Evolutionary conservation across 2,113 vertebrate species (phyloP), one percentile per base, ranked within the genome.

Genomic region (Labeo catla): DNA sequence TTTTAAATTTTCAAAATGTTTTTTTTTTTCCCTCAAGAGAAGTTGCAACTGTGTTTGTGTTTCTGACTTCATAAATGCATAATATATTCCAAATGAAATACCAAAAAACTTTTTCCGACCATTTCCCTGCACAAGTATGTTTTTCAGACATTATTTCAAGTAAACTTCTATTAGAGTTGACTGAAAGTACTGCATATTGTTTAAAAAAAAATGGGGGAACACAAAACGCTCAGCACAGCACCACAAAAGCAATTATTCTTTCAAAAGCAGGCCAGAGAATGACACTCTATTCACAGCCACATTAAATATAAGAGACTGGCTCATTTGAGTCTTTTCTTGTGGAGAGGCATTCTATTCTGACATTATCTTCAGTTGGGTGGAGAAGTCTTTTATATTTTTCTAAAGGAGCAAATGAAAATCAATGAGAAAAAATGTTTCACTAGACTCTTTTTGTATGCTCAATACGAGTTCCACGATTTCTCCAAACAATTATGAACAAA

Each of bases 401-500:
- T 93, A 94, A 83, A 93, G 86, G 76, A 91, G 89, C 68, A 90
- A 92, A 90, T 90, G 90, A 93, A 93, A 96, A 97, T 98, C 97
- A 88, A 98, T 98, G 54, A 47, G 85, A 88, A 92, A 39, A 95
- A 96, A 96, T 91, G 94, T 93, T 95, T 93, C 93, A 95, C 91
- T 90, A 87, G 89, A 95, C 92, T 95, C 93, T 93, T 95, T 95
- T 95, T 93, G 95, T 95, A 93, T 92, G 92, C 93, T 96, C 96
- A 91, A 96, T 96, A 95, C 89, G 94, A 95, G 93, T 87, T 86
- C 89, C 28, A 95, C 96, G 96, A 97, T 97, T 97, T 97, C 88
- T 94, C 90, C 88, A 95, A 95, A 95, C 95, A 96, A 97, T 98
- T 97, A 96, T 91, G 94, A 95, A 93, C 94, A 95, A 96, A 96